phyloP scores from a whole-genome alignment of 2,113 vertebrate genomes.

The Rhizomys pruinosus region DNA sequence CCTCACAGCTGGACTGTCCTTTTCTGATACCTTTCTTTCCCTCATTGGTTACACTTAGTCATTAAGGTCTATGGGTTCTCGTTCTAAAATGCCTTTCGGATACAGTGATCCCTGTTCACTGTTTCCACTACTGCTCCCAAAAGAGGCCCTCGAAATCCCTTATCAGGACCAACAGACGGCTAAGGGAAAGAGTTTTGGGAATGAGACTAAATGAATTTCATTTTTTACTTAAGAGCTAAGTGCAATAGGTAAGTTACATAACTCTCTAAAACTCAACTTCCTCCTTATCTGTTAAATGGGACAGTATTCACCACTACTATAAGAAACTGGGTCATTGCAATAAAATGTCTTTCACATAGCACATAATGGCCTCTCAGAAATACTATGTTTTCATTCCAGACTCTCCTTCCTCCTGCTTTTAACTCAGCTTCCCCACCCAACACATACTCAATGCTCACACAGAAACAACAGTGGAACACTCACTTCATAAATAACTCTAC shows the following conservation, averaged over 20 bases:
- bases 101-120: no score
- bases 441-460: not conserved
- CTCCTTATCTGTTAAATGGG: not conserved
- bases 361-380: not conserved
- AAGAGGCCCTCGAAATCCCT: not conserved
- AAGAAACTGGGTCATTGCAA: slow-evolving; percentile 8
- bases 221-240: not conserved
- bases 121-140: no score
- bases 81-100: not conserved
- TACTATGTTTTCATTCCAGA: not conserved
- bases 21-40: not conserved
- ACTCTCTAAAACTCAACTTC: not conserved
- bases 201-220: not conserved
- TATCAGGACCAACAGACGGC: not conserved
- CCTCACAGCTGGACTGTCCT: not conserved
- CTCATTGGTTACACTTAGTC: not conserved
- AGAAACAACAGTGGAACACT: not conserved
- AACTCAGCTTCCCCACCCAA: not conserved
- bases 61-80: not conserved
- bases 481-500: not conserved
- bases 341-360: not conserved
- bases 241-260: not conserved
- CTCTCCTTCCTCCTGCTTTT: not conserved
- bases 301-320: not conserved
- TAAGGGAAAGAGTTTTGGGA: not conserved